A percentile compares a stretch with the other conserved stretches of the same genome.
Evolutionary conservation across 1,140 invertebrate species (phyloP).

Genomic region (Calycopis cecrops): DNA sequence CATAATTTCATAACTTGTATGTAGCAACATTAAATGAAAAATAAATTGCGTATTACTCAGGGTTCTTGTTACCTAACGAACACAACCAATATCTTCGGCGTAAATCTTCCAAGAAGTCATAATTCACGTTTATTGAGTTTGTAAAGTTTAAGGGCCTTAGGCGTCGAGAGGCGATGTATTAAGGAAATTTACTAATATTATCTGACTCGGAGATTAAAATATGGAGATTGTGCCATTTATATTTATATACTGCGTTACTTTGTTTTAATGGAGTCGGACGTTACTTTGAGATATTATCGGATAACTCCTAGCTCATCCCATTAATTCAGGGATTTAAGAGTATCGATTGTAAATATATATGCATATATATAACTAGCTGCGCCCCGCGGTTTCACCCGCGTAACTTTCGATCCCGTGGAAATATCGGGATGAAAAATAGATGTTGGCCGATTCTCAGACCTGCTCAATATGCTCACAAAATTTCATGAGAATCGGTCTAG

Average conservation of each 20-base stretch:
- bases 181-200: slow-evolving; percentile 35
- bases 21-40: not conserved
- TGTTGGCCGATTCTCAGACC: no score
- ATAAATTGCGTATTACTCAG: not conserved
- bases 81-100: slow-evolving; percentile 50
- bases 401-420: no score
- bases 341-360: no score
- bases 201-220: slow-evolving; percentile 35
- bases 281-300: no score
- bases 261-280: slow-evolving; percentile 21
- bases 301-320: no score
- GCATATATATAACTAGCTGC: no score
- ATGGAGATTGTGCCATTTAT: slow-evolving; percentile 21
- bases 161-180: slow-evolving; percentile 31
- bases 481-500: no score
- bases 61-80: slow-evolving; percentile 22
- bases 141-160: slow-evolving; percentile 44
- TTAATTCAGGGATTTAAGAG: no score
- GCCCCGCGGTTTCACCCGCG: no score
- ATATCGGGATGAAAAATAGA: no score
- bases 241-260: slow-evolving; percentile 18
- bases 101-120: slow-evolving; percentile 56
- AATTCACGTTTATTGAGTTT: slow-evolving; percentile 66
- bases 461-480: no score
- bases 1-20: not conserved